phyloP scores from a whole-genome alignment of 2,888 invertebrate genomes.

The Leptinotarsa tumamoca region DNA sequence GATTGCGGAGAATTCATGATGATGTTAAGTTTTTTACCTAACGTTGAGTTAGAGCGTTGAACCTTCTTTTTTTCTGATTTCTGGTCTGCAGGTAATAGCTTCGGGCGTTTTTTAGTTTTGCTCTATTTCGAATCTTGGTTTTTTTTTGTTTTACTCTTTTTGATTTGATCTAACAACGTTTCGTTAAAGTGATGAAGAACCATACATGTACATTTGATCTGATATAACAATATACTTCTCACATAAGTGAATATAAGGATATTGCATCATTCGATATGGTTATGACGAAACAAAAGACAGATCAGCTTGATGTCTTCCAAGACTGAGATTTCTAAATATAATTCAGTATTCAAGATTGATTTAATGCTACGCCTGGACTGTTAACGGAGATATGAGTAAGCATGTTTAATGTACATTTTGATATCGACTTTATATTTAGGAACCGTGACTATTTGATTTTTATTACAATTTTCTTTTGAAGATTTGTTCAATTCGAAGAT shows the following conservation, averaged over 20 bases:
- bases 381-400: constrained; percentile 10
- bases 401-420: constrained; percentile 9
- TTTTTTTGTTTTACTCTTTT: too few species aligned
- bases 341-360: constrained; percentile 1
- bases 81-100: too few species aligned
- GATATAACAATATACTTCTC: not conserved
- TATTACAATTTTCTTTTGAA: constrained; percentile 14
- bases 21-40: too few species aligned
- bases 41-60: too few species aligned
- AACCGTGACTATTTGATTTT: constrained; percentile 9
- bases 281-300: constrained; percentile 2
- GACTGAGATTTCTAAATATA: constrained; percentile 15
- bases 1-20: too few species aligned
- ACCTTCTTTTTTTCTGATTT: too few species aligned
- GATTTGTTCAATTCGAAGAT: not conserved
- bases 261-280: not conserved
- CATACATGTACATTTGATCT: not conserved
- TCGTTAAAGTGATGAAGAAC: too few species aligned
- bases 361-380: not conserved
- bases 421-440: constrained; percentile 9
- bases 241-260: not conserved
- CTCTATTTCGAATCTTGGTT: too few species aligned
- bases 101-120: too few species aligned
- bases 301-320: not conserved
- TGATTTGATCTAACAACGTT: too few species aligned